These are phyloP conservation scores for Aradus depressus DNA, from an alignment of 2,888 invertebrate species.

Conservation along the genomic window DNA sequence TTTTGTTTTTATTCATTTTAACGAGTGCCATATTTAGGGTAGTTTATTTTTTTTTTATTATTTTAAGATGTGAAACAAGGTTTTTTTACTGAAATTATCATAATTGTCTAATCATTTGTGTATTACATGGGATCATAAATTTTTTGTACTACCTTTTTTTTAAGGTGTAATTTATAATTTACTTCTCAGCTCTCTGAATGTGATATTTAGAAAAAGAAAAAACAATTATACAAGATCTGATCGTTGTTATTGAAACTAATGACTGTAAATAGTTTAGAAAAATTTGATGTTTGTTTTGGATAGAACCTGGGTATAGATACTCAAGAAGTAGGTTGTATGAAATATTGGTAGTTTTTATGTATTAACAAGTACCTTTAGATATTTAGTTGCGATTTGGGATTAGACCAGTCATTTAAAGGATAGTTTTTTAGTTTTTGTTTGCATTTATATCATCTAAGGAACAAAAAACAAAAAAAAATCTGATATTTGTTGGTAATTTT, in stretches of 20 bases:
- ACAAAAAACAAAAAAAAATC: not conserved
- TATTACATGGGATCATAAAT: not conserved
- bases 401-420: not conserved
- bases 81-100: not conserved
- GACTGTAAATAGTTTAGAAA: not conserved
- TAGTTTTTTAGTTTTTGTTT: not conserved
- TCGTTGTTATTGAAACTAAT: conserved; percentile 7
- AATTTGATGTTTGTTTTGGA: not conserved
- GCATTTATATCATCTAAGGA: not conserved
- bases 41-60: not conserved
- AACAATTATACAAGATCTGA: conserved; percentile 10
- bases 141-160: not conserved
- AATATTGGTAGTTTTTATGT: conserved; percentile 11
- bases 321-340: not conserved
- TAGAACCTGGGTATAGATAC: not conserved
- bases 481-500: conserved; percentile 2
- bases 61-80: not conserved
- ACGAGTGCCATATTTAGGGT: too few species aligned
- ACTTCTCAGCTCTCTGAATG: conserved; percentile 9
- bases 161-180: not conserved
- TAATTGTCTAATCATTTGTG: not conserved
- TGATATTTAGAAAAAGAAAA: conserved; percentile 6
- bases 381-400: too few species aligned
- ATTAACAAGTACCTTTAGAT: not conserved
- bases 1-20: too few species aligned